Evolutionary conservation across 2,888 invertebrate species (phyloP), one percentile per base, ranked within the genome.

Genomic region (Harmothoe impar): DNA sequence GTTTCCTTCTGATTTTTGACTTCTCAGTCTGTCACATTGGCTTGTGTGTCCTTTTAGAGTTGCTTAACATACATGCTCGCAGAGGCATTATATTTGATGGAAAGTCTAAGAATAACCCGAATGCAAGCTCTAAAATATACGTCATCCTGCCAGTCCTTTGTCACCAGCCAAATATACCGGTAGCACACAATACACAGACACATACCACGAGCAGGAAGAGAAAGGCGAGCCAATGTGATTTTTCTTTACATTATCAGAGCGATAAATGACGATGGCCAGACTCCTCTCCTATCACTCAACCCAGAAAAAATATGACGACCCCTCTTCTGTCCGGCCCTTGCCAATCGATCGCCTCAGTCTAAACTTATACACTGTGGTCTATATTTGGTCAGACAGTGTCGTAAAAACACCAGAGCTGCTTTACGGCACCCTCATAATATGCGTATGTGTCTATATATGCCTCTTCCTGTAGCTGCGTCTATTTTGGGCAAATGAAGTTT

Each of bases 241-340:
- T 72, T 72, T 72, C 72, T 72, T 29, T 72, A 72, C 7, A 29
- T 29, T 72, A 72, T 72, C 72, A 29, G 29, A 72, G 72, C 1
- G 31, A 72, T 72, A 72, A 72, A 72, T 29, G 72, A 72, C 7
- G 72, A 72, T 15, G 72, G 15, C 72, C 72, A 72, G 72, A 72
- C 72, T 72, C 31, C 31, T 25, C n/a, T n/a, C 29, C 72, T 7
- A 72, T 72, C 31, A 29, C 72, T 72, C 72, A 72, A 72, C 72
- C 72, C 72, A 72, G 72, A 72, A 72, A 72, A 72, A 72, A 29
- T 12, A n/a, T 5, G n/a, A 17, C 10, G 62, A n/a, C 62, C 20
- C 62, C 20, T n/a, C 62, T 62, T n/a, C n/a, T 62, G n/a, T 29
- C 29, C 29, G 0, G 15, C 15, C 29, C 0, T 3, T 23, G 72